phyloP scores from a whole-genome alignment of 1,140 invertebrate genomes.

The Scaptomyza montana region DNA sequence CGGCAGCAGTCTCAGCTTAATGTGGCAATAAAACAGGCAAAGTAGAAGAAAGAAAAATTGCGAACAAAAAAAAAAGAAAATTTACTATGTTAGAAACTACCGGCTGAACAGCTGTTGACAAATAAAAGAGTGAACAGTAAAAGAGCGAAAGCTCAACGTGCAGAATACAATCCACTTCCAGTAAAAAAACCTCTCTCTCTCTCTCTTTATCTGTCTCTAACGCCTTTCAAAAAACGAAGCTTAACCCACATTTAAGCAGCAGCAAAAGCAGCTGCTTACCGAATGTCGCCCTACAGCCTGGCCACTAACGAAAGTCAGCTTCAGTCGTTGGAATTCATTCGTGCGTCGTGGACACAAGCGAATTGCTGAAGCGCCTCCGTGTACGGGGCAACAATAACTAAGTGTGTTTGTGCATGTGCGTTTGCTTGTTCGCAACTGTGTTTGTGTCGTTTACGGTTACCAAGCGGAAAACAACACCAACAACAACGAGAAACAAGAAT shows the following conservation, averaged over 20 bases:
- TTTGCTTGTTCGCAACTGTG: slow-evolving; percentile 21
- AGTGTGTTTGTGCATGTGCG: slow-evolving; percentile 3
- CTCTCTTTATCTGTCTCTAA: background rate
- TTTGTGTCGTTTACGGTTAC: slow-evolving; percentile 47
- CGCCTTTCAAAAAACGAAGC: background rate
- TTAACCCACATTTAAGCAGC: slow-evolving; percentile 4
- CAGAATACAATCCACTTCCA: slow-evolving; percentile 70
- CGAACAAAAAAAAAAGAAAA: slow-evolving; percentile 28
- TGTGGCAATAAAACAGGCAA: slow-evolving; percentile 42
- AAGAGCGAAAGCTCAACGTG: slow-evolving; percentile 39
- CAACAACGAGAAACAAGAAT: background rate
- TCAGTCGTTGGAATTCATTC: slow-evolving; percentile 81
- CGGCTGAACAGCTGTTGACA: slow-evolving; percentile 56
- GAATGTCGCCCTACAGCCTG: slow-evolving; percentile 38
- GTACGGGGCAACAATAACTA: slow-evolving; percentile 47
- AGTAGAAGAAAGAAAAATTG: slow-evolving; percentile 33
- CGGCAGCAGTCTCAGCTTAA: slow-evolving; percentile 36
- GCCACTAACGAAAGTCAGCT: slow-evolving; percentile 47
- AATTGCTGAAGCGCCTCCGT: slow-evolving; percentile 38
- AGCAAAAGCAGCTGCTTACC: slow-evolving; percentile 13
- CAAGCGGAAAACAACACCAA: slow-evolving; percentile 22
- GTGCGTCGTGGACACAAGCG: slow-evolving; percentile 71
- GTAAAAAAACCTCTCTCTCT: slow-evolving; percentile 3
- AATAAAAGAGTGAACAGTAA: background rate
- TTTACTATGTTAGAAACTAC: slow-evolving; percentile 35